Conservation (phyloP, 2,113 vertebrate genomes). For the Actenoides hombroni region DNA sequence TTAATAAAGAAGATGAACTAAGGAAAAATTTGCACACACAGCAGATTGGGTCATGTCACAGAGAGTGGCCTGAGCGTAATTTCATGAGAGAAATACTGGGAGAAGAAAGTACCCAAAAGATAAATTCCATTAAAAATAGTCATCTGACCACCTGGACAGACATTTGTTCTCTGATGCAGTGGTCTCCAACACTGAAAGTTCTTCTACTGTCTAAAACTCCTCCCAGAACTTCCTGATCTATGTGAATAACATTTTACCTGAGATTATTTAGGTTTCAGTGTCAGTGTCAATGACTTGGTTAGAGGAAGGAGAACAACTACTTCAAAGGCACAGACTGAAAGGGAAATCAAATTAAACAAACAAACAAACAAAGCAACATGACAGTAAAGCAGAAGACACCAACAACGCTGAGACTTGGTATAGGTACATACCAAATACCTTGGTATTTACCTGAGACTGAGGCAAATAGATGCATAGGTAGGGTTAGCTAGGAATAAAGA, state of each 20-base stretch:
- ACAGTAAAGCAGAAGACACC: neutral
- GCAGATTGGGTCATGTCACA: neutral
- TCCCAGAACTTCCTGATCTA: neutral
- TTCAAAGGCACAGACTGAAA: neutral
- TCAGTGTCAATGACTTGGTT: neutral
- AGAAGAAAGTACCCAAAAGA: neutral
- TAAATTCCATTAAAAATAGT: neutral
- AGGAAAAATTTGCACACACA: neutral
- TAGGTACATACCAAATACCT: neutral
- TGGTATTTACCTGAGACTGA: neutral
- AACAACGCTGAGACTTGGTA: neutral
- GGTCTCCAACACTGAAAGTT: neutral
- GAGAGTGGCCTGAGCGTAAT: neutral
- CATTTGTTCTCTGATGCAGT: neutral
- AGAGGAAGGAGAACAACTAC: neutral
- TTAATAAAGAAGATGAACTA: neutral
- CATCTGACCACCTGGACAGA: neutral
- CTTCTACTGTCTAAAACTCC: neutral
- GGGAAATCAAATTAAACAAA: neutral
- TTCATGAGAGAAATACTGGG: neutral
- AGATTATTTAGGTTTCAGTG: neutral
- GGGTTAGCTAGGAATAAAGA: neutral
- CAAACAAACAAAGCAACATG: rapidly evolving
- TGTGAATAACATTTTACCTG: neutral
- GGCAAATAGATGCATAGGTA: neutral